Conservation (phyloP, 2,113 vertebrate species). For the Poecile atricapillus region DNA sequence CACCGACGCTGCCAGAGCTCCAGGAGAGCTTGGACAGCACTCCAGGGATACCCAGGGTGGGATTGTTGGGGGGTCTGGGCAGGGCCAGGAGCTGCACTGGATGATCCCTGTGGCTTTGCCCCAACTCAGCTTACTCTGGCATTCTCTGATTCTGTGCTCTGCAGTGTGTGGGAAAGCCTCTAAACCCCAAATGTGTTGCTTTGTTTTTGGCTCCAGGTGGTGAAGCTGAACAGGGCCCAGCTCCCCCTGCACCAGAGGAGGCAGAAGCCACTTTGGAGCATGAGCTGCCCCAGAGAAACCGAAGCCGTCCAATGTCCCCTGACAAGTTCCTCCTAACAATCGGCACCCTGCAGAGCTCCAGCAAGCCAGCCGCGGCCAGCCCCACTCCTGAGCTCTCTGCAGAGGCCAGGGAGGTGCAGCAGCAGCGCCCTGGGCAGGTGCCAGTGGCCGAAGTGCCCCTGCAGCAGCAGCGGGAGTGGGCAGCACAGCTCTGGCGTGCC, state of each 20-base stretch:
- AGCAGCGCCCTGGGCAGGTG: background rate
- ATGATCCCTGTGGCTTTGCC: too few species aligned
- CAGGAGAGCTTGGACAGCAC: rapidly evolving
- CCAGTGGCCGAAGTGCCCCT: background rate
- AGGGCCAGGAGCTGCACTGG: rapidly evolving
- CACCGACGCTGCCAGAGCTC: background rate
- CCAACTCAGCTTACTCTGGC: background rate
- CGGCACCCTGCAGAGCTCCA: conserved; percentile 51
- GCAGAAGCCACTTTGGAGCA: conserved; percentile 8
- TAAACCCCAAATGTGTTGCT: background rate
- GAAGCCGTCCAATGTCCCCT: background rate
- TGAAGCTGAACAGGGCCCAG: background rate
- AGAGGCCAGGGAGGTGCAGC: conserved; percentile 55
- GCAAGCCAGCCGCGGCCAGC: background rate
- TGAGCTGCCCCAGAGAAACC: conserved; percentile 38
- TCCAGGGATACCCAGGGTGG: background rate
- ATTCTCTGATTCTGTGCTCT: background rate
- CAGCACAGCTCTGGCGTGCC: background rate
- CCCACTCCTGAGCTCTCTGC: conserved; percentile 43
- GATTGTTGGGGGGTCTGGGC: rapidly evolving
- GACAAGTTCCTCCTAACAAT: conserved; percentile 71
- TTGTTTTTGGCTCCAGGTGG: conserved; percentile 20
- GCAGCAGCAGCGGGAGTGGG: background rate
- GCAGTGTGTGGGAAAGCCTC: background rate
- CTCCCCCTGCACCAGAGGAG: background rate